Conservation (phyloP, 1,140 invertebrate species). For the Aphis gossypii region DNA sequence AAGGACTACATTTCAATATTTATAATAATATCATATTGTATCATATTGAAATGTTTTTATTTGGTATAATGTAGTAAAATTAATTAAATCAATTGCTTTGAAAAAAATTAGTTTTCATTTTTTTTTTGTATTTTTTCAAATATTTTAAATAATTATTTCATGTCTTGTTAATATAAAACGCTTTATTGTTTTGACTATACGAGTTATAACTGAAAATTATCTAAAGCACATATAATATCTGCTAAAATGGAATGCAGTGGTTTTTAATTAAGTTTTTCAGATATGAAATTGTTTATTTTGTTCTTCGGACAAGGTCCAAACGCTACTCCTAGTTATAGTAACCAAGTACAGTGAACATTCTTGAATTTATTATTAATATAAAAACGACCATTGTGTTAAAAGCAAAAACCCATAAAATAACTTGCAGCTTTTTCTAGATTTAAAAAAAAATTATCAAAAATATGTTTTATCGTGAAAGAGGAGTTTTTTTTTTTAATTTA, state of each 20-base stretch:
- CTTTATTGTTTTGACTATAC: neutral
- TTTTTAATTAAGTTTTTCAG: slow-evolving; percentile 33
- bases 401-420: neutral
- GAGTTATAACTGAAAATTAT: no score
- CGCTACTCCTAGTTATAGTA: neutral
- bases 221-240: neutral
- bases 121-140: neutral
- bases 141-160: neutral
- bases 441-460: slow-evolving; percentile 14
- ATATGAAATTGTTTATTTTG: slow-evolving; percentile 43
- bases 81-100: neutral
- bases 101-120: neutral
- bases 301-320: slow-evolving; percentile 30
- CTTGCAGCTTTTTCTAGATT: neutral
- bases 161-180: neutral
- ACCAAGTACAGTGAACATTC: neutral
- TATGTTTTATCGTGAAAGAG: neutral
- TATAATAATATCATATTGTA: neutral
- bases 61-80: neutral
- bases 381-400: slow-evolving; percentile 1
- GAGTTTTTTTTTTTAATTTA: neutral
- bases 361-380: slow-evolving; percentile 42
- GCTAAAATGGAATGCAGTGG: slow-evolving; percentile 1
- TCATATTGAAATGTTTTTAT: neutral
- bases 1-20: neutral